Evolutionary conservation across 2,888 invertebrate species (phyloP).

Genomic region (Ichneumoninae sp.): DNA sequence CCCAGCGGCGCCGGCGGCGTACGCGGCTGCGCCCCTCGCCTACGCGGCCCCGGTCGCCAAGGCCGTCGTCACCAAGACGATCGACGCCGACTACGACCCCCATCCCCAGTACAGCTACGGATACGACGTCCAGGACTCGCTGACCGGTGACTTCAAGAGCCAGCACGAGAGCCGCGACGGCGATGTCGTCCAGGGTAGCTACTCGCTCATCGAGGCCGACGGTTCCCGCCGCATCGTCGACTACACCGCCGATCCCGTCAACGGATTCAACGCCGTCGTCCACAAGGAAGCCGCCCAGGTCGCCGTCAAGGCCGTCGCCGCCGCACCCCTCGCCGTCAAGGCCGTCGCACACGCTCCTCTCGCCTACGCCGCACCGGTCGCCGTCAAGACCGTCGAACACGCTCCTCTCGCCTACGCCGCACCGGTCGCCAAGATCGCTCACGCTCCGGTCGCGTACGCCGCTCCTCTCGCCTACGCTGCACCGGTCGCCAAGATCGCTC

Average conservation of each 20-base stretch:
- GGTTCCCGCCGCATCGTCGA: slow-evolving; percentile 83
- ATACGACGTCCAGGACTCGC: background rate
- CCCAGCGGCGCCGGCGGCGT: no score
- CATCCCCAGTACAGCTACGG: no score
- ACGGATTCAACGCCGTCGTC: slow-evolving; percentile 67
- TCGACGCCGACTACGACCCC: no score
- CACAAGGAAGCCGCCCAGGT: slow-evolving; percentile 63
- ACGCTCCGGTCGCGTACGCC: slow-evolving; percentile 82
- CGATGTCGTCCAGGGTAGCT: slow-evolving; percentile 77
- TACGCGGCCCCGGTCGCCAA: no score
- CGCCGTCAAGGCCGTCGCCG: slow-evolving; percentile 40
- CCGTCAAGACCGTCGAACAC: slow-evolving; percentile 66
- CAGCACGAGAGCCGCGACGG: slow-evolving; percentile 72
- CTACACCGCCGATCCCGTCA: slow-evolving; percentile 69
- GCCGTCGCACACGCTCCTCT: slow-evolving; percentile 64
- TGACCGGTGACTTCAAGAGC: slow-evolving; percentile 71
- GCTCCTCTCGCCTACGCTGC: slow-evolving; percentile 68
- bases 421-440: slow-evolving; percentile 71
- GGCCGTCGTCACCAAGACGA: no score
- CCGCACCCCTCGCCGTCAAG: slow-evolving; percentile 54
- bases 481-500: slow-evolving; percentile 72
- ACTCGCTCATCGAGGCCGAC: slow-evolving; percentile 82
- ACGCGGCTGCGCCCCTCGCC: no score
- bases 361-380: slow-evolving; percentile 73
- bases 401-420: slow-evolving; percentile 72